These are phyloP conservation scores for Callosobruchus maculatus DNA, from an alignment of 2,888 invertebrate species.

Conservation along the genomic window DNA sequence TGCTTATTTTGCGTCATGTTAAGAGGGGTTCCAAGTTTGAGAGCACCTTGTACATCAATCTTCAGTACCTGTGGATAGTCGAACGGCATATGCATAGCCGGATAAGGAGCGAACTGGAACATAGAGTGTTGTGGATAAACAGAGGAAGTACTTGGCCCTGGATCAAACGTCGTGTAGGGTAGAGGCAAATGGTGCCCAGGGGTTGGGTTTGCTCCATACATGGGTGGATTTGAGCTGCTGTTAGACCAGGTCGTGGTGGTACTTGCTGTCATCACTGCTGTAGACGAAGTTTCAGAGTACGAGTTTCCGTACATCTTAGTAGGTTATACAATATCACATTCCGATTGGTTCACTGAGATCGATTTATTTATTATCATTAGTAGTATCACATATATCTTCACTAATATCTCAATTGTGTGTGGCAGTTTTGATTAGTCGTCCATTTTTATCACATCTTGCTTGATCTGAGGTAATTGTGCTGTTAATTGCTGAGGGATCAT, in stretches of 20 bases:
- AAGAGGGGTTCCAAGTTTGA: no score
- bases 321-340: not conserved
- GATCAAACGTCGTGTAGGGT: constrained; percentile 35
- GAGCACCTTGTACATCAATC: not conserved
- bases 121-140: constrained; percentile 30
- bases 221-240: constrained; percentile 14
- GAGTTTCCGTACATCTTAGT: constrained; percentile 1
- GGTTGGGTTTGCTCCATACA: constrained; percentile 18
- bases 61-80: constrained; percentile 41
- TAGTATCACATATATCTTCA: not conserved
- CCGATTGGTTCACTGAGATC: not conserved
- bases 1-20: no score
- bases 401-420: not conserved
- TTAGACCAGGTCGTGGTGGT: constrained; percentile 16
- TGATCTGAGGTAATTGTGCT: no score
- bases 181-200: constrained; percentile 21
- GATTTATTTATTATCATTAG: not conserved
- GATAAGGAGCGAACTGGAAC: constrained; percentile 39
- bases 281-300: not conserved
- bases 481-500: not conserved
- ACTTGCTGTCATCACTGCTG: constrained; percentile 8
- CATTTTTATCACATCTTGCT: not conserved
- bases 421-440: not conserved
- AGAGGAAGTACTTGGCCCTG: constrained; percentile 34
- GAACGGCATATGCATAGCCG: constrained; percentile 38